phyloP scores from a whole-genome alignment of 1,140 invertebrate species.

The Heliconius hermathena region DNA sequence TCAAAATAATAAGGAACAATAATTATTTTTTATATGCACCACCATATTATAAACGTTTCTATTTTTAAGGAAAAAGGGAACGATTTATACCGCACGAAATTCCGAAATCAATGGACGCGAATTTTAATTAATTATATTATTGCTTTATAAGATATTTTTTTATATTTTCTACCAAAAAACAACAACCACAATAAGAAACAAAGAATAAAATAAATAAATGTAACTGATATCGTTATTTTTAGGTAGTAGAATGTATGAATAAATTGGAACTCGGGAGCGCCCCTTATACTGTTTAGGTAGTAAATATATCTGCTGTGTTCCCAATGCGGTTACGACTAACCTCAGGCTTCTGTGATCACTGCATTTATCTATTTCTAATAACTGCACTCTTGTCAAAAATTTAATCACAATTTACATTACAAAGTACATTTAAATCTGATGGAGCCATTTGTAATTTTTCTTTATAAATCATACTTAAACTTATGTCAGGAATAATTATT shows the following conservation, averaged over 20 bases:
- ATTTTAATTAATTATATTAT: too few species aligned
- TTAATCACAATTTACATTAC: too few species aligned
- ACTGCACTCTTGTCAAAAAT: neutral
- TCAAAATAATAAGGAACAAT: too few species aligned
- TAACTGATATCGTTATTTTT: neutral
- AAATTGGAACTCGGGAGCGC: neutral
- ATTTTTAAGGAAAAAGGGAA: neutral
- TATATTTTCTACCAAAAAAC: too few species aligned
- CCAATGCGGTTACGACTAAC: neutral
- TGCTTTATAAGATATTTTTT: too few species aligned
- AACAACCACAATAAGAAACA: too few species aligned
- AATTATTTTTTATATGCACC: too few species aligned
- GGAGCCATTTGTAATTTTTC: too few species aligned
- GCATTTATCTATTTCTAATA: neutral
- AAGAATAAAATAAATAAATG: neutral
- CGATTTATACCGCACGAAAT: neutral
- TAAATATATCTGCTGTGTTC: neutral
- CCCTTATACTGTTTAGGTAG: neutral
- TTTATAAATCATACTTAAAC: too few species aligned
- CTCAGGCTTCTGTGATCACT: neutral
- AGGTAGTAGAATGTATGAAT: neutral
- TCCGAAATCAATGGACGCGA: neutral
- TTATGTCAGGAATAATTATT: too few species aligned
- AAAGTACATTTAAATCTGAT: too few species aligned
- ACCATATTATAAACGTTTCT: neutral